These are phyloP conservation scores for Mesoligia furuncula DNA, from an alignment of 2,888 invertebrate genomes.

Conservation along the genomic window DNA sequence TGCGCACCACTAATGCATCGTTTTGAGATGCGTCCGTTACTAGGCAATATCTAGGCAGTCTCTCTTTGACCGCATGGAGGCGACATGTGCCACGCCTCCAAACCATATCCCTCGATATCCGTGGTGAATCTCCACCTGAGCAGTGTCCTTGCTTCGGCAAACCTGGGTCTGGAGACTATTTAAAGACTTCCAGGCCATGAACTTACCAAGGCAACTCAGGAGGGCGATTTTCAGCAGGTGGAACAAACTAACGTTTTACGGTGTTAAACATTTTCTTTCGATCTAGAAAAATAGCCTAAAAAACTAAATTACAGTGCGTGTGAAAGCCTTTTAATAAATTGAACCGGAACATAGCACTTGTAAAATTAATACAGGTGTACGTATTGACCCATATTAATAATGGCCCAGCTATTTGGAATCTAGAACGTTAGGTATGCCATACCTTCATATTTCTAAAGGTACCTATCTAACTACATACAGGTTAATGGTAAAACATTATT, in stretches of 20 bases:
- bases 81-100: too few relatives aligned
- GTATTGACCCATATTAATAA: constrained; percentile 36
- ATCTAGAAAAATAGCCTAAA: neutral
- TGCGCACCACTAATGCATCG: too few relatives aligned
- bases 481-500: too few relatives aligned
- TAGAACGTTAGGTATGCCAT: constrained; percentile 7
- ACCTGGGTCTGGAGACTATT: neutral
- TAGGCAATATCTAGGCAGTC: too few relatives aligned
- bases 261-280: neutral
- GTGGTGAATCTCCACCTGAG: neutral
- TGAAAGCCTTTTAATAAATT: constrained; percentile 30
- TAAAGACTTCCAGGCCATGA: neutral
- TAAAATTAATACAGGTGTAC: constrained; percentile 37
- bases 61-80: too few relatives aligned
- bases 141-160: neutral
- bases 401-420: constrained; percentile 20
- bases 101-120: too few relatives aligned
- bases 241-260: neutral
- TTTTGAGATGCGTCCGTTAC: too few relatives aligned
- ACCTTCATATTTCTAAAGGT: constrained; percentile 18
- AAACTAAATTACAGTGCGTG: constrained; percentile 1
- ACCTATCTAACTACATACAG: too few relatives aligned
- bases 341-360: constrained; percentile 26
- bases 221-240: neutral
- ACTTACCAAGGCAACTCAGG: too few relatives aligned